Percentiles rank a stretch among this genome's conserved stretches.
These are phyloP conservation scores for Rhimphoctona megacephalus DNA, from an alignment of 2,888 invertebrate species.

Conservation along the genomic window DNA sequence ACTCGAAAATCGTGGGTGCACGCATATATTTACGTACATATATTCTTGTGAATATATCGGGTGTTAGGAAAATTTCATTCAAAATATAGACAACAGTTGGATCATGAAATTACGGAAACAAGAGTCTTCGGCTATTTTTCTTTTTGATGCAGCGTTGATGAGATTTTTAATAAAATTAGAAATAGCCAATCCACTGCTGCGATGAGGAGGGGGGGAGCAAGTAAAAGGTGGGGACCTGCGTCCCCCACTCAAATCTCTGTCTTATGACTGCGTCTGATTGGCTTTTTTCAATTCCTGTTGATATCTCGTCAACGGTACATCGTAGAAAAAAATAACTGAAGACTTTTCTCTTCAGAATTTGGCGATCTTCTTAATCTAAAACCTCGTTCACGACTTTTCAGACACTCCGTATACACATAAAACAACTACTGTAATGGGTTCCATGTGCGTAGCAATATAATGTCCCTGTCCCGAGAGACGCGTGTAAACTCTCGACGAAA, in stretches of 20 bases:
- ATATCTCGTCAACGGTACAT: too few relatives aligned
- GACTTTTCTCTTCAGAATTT: neutral
- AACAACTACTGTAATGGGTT: slow-evolving; percentile 56
- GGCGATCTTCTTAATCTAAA: neutral
- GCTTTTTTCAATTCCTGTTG: too few relatives aligned
- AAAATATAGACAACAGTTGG: neutral
- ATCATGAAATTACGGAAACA: neutral
- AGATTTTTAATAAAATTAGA: neutral
- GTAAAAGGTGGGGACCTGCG: too few relatives aligned
- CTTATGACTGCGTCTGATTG: too few relatives aligned
- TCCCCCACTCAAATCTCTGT: too few relatives aligned
- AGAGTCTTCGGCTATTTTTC: neutral
- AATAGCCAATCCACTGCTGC: too few relatives aligned
- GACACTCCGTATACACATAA: slow-evolving; percentile 1
- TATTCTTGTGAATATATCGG: neutral
- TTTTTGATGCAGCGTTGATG: neutral
- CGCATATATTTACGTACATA: neutral
- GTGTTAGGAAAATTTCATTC: neutral
- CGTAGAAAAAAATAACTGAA: too few relatives aligned
- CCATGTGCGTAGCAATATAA: slow-evolving; percentile 65
- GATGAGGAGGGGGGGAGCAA: too few relatives aligned
- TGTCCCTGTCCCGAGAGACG: slow-evolving; percentile 55
- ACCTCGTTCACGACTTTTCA: neutral
- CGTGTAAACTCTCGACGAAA: slow-evolving; percentile 35
- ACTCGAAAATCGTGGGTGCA: slow-evolving; percentile 5